phyloP scores from a whole-genome alignment of 1,140 invertebrate species.

The Dufourea novaeangliae region DNA sequence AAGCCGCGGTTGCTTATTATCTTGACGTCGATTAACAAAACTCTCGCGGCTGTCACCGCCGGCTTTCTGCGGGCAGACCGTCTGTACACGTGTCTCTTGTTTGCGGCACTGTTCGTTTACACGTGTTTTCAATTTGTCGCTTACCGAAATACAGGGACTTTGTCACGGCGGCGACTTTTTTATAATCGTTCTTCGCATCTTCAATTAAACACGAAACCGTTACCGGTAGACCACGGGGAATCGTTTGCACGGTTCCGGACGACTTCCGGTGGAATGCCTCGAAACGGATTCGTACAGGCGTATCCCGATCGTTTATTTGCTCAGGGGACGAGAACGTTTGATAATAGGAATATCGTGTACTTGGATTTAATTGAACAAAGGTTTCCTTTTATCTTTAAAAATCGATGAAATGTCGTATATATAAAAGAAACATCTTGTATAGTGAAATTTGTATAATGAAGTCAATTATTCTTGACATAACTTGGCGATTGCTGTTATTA shows the following conservation, averaged over 20 bases:
- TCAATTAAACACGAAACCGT: conserved; percentile 22
- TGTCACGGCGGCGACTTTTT: no score
- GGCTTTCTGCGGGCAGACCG: neutral
- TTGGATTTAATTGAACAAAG: no score
- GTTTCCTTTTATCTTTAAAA: no score
- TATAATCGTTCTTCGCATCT: no score
- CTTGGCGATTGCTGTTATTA: no score
- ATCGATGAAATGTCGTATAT: no score
- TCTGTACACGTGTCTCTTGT: conserved; percentile 53
- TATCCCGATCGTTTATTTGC: neutral
- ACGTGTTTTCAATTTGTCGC: conserved; percentile 46
- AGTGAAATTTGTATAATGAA: no score
- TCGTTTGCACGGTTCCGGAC: conserved; percentile 19
- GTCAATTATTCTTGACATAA: no score
- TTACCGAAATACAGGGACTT: neutral
- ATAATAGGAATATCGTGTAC: no score
- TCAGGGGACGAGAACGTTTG: no score
- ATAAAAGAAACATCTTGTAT: no score
- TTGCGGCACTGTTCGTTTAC: conserved; percentile 28
- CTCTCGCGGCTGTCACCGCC: conserved; percentile 45
- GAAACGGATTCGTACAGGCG: no score
- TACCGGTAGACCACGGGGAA: neutral
- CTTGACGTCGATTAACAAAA: conserved; percentile 55
- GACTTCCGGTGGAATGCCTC: neutral
- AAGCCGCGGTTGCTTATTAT: conserved; percentile 44